Evolutionary conservation across 2,113 vertebrate genomes (phyloP), one percentile per base, ranked within the genome.

Genomic region (Gallinago jamesoni): DNA sequence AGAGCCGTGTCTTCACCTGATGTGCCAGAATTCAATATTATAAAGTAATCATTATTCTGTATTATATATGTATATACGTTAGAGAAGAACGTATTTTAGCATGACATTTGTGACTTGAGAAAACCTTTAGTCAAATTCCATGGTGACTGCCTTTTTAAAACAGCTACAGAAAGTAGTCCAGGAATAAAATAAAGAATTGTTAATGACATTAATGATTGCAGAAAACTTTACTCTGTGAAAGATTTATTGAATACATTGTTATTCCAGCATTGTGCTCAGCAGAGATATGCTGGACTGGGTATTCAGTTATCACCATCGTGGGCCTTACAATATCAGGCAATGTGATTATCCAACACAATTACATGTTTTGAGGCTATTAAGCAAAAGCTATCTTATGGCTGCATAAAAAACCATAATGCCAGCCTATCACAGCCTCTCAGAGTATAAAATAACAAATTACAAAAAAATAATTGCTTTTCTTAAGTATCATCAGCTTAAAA

Each of bases 391-490:
- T 89, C 81, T 92, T 79, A 41, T 5, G 53, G 35, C 84, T 79
- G 67, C 59, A 31, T 77, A 59, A 93, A 72, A 94, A 80, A 30
- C 2, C 28, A 33, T 84, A 84, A 72, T 69, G 53, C 53, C 37
- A 87, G 53, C 86, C 74, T 91, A 59, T 73, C 69, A 66, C 66
- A 94, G 83, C 74, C 73, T 91, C 86, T 89, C 45, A 8, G 67
- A 83, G 70, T 94, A 87, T 43, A 77, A 94, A 94, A 93, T 92
- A 93, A 80, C 84, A 94, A 96, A 97, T 96, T 93, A 88, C 55
- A 43, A 79, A 90, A 90, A 95, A 95, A 92, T 72, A 83, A 87
- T 75, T 87, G 89, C 81, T 80, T 95, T 97, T 87, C 55, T 55
- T 91, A 76, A 77, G 66, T 89, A 85, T 79, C 73, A 66, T 56